phyloP scores from a whole-genome alignment of 1,140 invertebrate species.

The Papilio xuthus region DNA sequence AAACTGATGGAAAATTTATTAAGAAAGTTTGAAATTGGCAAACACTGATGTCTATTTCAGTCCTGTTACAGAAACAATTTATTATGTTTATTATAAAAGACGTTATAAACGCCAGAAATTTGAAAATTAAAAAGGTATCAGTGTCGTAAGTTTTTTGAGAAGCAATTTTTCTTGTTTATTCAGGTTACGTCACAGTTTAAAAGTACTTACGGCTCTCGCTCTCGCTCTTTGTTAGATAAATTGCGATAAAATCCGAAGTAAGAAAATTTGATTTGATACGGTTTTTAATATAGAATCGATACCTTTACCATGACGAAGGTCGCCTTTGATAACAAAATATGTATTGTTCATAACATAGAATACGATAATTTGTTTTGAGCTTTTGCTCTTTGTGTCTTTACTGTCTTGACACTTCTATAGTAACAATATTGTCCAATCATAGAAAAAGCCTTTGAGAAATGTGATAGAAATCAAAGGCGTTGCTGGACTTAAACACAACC shows the following conservation, averaged over 20 bases:
- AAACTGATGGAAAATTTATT: too few species aligned
- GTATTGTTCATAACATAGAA: neutral
- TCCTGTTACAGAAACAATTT: neutral
- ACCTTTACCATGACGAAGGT: neutral
- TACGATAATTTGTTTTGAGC: neutral
- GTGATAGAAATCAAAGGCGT: too few species aligned
- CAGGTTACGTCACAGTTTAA: constrained; percentile 12
- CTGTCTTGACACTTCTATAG: too few species aligned
- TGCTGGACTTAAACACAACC: too few species aligned
- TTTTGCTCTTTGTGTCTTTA: too few species aligned
- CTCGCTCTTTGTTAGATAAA: constrained; percentile 1
- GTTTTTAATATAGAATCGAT: constrained; percentile 11
- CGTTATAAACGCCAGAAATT: neutral
- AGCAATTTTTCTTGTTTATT: constrained; percentile 24
- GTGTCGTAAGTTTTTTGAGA: constrained; percentile 3
- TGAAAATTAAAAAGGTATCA: constrained; percentile 22
- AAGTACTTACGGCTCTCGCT: neutral
- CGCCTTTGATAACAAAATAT: neutral
- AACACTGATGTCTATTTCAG: neutral
- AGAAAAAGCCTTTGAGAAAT: too few species aligned
- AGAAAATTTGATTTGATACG: neutral
- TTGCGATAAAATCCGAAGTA: neutral
- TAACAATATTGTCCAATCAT: too few species aligned
- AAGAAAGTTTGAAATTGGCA: too few species aligned
- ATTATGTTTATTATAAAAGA: neutral